Evolutionary conservation across 2,797 vertebrate genomes (phyloP), one percentile per base, ranked within the genome.

Genomic region (Pogoniulus pusillus): DNA sequence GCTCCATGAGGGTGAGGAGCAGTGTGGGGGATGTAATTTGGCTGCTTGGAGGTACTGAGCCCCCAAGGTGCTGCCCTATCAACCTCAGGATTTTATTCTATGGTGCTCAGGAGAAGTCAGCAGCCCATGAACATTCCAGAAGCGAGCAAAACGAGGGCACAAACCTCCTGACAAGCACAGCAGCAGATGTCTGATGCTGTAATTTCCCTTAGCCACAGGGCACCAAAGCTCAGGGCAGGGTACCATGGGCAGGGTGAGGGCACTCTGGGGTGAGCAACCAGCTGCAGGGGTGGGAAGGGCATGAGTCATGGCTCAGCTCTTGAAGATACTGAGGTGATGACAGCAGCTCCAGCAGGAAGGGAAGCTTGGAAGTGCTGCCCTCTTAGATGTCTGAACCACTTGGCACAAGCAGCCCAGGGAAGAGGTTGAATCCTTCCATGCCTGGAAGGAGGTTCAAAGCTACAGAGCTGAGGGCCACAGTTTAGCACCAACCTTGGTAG

Each of bases 311-410:
- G 17, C 34, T 73, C 75, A 57, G 65, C 19, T 53, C 62, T 0
- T 0, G 3, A 55, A 51, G 66, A 37, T 29, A 62, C 53, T 19
- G 63, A 60, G 62, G 59, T 26, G 62, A 60, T 4, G 2, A 4
- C 0, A 0, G 35, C 2, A 0, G 2, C 39, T 60, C n/a, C 35
- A 45, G 35, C 3, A 2, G 58, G 39, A 37, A 64, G 19, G n/a
- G 37, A 69, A 13, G 23, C 23, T 3, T 1, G 10, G 12, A 49
- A 74, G 32, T 0, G 0, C 26, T 62, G 65, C 59, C 41, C 70
- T 55, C 29, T 16, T 16, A 60, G 71, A 24, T 11, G 9, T 8
- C 66, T 29, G 6, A 53, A 27, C 29, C 7, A 26, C 27, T 53
- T 53, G 51, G 14, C 14, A 26, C 51, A 29, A 24, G 51, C 26